phyloP scores from a whole-genome alignment of 2,113 vertebrate genomes.

The Cygnus atratus region DNA sequence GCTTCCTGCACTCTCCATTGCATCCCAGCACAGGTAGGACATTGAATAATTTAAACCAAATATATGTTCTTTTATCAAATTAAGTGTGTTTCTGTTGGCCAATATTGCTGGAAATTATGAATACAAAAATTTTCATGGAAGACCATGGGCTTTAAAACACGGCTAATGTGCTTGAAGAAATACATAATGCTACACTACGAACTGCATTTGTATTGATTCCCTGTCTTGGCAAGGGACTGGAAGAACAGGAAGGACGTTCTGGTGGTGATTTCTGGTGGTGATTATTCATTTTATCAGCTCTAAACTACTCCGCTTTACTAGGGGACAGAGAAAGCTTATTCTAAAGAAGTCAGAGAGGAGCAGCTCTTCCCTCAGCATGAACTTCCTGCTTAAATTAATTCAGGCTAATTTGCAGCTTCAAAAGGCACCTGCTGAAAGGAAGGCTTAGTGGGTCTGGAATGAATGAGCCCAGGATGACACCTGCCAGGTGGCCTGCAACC shows the following conservation, averaged over 20 bases:
- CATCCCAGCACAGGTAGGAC: not conserved
- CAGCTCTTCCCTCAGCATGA: not conserved
- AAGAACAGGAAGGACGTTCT: not conserved
- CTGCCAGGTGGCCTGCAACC: slow-evolving; percentile 34
- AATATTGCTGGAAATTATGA: not conserved
- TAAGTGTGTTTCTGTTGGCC: not conserved
- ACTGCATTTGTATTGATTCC: not conserved
- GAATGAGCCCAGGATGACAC: slow-evolving; percentile 2
- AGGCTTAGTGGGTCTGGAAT: not conserved
- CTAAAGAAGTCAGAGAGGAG: not conserved
- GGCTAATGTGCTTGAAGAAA: not conserved
- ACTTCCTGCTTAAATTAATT: slow-evolving; percentile 31
- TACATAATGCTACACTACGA: not conserved
- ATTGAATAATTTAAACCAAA: not conserved
- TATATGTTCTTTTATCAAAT: not conserved
- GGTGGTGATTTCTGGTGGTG: not conserved
- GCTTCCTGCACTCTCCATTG: not conserved
- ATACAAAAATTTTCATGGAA: not conserved
- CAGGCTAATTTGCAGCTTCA: not conserved
- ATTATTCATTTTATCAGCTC: slow-evolving; percentile 17
- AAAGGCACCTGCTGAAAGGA: slow-evolving; percentile 40
- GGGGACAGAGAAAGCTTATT: not conserved
- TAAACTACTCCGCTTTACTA: not conserved
- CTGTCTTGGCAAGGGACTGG: not conserved
- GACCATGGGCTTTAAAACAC: not conserved